Percentiles rank a stretch among this genome's conserved stretches.
These are phyloP conservation scores for Hephaestus fuliginosus DNA, from an alignment of 2,797 vertebrate species.

Conservation along the genomic window DNA sequence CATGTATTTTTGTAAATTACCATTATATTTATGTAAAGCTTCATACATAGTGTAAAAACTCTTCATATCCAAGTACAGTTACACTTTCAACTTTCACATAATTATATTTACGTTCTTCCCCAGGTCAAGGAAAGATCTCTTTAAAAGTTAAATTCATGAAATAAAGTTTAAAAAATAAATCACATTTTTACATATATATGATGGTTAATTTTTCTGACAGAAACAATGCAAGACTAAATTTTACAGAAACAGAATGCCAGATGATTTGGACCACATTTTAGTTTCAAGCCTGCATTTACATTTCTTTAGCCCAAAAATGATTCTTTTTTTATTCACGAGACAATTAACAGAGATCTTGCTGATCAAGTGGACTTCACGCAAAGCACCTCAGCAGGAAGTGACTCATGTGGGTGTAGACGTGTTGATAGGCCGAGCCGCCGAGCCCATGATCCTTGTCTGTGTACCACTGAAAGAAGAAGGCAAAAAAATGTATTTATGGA, in stretches of 20 bases:
- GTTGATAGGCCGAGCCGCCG: slow-evolving; percentile 87
- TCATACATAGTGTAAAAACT: slow-evolving; percentile 5
- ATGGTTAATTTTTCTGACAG: neutral
- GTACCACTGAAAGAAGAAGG: slow-evolving; percentile 90
- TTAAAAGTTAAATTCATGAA: slow-evolving; percentile 4
- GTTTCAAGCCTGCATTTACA: slow-evolving; percentile 6
- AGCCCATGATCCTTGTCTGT: slow-evolving; percentile 95
- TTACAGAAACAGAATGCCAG: neutral
- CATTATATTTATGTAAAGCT: neutral
- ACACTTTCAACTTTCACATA: neutral
- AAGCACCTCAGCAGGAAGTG: slow-evolving; percentile 94
- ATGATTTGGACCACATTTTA: neutral
- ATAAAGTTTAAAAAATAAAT: neutral
- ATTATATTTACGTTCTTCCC: neutral
- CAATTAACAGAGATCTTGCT: neutral
- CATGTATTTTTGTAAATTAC: slow-evolving; percentile 2
- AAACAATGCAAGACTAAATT: neutral
- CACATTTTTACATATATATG: neutral
- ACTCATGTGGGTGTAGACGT: slow-evolving; percentile 95
- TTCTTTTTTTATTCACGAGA: slow-evolving; percentile 20
- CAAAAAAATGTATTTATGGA: neutral
- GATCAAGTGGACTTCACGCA: slow-evolving; percentile 56
- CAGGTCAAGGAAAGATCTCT: neutral
- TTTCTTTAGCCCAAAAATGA: neutral
- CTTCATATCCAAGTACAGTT: neutral